These are phyloP conservation scores for Cataglyphis hispanica DNA, from an alignment of 1,140 invertebrate species.

Conservation along the genomic window DNA sequence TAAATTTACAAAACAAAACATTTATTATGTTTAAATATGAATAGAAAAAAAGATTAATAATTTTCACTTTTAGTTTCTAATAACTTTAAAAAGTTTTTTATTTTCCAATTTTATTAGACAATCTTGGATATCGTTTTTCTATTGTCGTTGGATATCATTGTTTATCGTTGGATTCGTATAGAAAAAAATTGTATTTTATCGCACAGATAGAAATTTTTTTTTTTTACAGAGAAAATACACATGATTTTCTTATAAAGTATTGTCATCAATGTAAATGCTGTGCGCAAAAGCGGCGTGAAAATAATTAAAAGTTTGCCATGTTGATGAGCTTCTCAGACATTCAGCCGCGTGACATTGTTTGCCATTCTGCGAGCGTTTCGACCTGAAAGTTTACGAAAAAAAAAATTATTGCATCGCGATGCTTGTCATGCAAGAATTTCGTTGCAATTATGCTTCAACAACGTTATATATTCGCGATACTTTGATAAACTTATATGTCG, in stretches of 20 bases:
- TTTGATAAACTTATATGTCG: conserved; percentile 33
- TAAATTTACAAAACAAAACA: no score
- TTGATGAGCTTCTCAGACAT: conserved; percentile 52
- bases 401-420: conserved; percentile 30
- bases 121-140: background rate
- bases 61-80: no score
- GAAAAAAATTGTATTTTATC: background rate
- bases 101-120: background rate
- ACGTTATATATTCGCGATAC: conserved; percentile 1
- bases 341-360: conserved; percentile 42
- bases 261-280: conserved; percentile 23
- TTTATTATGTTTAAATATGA: no score
- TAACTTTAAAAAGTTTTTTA: background rate
- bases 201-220: background rate
- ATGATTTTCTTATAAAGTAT: conserved; percentile 18
- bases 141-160: no score
- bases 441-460: conserved; percentile 30
- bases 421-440: conserved; percentile 51
- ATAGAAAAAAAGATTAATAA: no score
- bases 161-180: no score
- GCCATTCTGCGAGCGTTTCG: conserved; percentile 40
- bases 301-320: conserved; percentile 56
- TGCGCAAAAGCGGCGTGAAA: conserved; percentile 22
- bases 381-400: conserved; percentile 44
- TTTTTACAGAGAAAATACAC: background rate